These are phyloP conservation scores for Hypomecis punctinalis DNA, from an alignment of 2,888 invertebrate species.

Conservation along the genomic window DNA sequence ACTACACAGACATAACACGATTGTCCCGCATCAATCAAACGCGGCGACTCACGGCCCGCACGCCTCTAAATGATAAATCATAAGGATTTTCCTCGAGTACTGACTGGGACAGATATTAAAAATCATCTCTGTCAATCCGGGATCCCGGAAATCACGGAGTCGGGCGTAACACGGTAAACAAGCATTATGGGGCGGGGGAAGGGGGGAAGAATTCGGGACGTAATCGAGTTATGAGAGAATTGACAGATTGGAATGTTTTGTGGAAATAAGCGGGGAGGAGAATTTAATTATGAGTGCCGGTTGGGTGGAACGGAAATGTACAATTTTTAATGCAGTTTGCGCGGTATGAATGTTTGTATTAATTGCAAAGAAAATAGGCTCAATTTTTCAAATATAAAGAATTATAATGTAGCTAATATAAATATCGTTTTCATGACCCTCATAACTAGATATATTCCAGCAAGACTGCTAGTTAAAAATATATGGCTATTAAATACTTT, in stretches of 20 bases:
- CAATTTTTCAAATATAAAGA: too few relatives aligned
- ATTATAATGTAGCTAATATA: too few relatives aligned
- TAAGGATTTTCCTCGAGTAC: slow-evolving; percentile 34
- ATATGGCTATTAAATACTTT: too few relatives aligned
- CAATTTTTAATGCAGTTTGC: slow-evolving; percentile 2
- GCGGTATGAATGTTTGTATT: not conserved
- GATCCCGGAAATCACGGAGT: slow-evolving; percentile 38
- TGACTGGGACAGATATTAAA: slow-evolving; percentile 46
- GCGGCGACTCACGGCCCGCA: slow-evolving; percentile 23
- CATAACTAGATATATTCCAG: too few relatives aligned
- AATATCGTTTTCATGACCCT: too few relatives aligned
- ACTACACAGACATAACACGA: slow-evolving; percentile 24
- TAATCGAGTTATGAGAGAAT: slow-evolving; percentile 38
- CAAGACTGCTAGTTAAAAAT: too few relatives aligned
- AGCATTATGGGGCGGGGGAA: slow-evolving; percentile 27
- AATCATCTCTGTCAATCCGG: slow-evolving; percentile 44
- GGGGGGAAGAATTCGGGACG: slow-evolving; percentile 24
- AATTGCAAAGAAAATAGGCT: too few relatives aligned
- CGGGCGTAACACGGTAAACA: slow-evolving; percentile 39
- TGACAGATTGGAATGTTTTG: slow-evolving; percentile 37
- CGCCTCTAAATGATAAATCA: slow-evolving; percentile 42
- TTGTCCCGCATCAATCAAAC: slow-evolving; percentile 31
- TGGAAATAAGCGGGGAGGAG: slow-evolving; percentile 28
- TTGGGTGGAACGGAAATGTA: too few relatives aligned
- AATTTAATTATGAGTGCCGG: slow-evolving; percentile 26